Evolutionary conservation across 1,140 invertebrate genomes (phyloP).

Genomic region (Pentalonia nigronervosa): DNA sequence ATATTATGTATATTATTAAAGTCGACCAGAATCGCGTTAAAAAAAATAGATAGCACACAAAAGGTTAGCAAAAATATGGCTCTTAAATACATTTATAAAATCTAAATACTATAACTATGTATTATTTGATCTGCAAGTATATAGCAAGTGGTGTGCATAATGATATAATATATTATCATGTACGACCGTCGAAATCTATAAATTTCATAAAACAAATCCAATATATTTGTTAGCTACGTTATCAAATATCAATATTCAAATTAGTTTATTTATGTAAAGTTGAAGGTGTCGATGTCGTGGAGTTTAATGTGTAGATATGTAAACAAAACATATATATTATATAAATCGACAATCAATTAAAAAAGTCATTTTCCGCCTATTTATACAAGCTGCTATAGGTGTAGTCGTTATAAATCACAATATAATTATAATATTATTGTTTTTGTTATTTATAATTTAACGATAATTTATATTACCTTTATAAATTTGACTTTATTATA

Average conservation of each 20-base stretch:
- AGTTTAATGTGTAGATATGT: not conserved
- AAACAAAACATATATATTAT: not conserved
- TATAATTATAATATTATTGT: not conserved
- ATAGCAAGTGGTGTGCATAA: not conserved
- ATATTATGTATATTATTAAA: no score
- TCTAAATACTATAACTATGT: no score
- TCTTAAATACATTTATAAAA: not conserved
- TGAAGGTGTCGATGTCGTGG: not conserved
- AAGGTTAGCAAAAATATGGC: not conserved
- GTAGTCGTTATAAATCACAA: not conserved
- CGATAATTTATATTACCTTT: not conserved
- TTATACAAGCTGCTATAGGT: not conserved
- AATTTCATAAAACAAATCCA: not conserved
- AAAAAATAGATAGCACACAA: not conserved
- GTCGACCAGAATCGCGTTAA: not conserved
- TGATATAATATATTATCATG: not conserved
- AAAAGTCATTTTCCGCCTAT: not conserved
- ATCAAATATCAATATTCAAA: slow-evolving; percentile 6
- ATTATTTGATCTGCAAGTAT: not conserved
- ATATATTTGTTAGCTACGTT: not conserved
- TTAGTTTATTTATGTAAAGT: not conserved
- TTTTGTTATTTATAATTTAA: slow-evolving; percentile 11
- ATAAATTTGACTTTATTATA: not conserved
- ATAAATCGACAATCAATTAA: not conserved
- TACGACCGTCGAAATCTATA: not conserved